Evolutionary conservation across 2,113 vertebrate genomes (phyloP), one percentile per base, ranked within the genome.

Genomic region (Ptychochromis oligacanthus): DNA sequence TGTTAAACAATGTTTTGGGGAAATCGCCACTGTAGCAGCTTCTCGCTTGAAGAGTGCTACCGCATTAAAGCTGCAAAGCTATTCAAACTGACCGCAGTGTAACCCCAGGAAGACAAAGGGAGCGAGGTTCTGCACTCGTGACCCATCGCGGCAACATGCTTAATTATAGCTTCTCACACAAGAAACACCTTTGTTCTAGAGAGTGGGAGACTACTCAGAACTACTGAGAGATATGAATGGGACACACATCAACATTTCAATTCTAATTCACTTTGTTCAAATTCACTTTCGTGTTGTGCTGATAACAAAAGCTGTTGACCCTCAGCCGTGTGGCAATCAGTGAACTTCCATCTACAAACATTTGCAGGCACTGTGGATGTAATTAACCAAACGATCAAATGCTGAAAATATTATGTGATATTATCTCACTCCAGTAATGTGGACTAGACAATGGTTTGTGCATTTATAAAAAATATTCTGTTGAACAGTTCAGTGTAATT

Each of bases 71-170:
- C 79, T 78, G 62, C 54, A 76, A 40, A 67, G 70, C 77, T 77
- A 80, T 76, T 59, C 79, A 80, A 76, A 8, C 17, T 91, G 92
- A 89, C 88, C 75, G 75, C 13, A 2, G 57, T 1, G 6, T 82
- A 77, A 93, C 89, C 91, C 76, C 0, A 20, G n/a, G 11, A 11
- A 84, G 52, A 91, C 75, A 93, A 93, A 91, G 54, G 82, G 22
- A 77, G 6, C 0, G n/a, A 46, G 56, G 49, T 75, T 80, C 43
- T 59, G 61, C 0, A 2, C 26, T 57, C 58, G 0, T 57, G 70
- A 86, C 59, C 77, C 58, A 28, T 59, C 9, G 20, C 3, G 83
- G 31, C 56, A 72, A 79, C 83, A 79, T 24, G 28, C 38, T 54
- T 61, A 81, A 92, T 89, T 77, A 85, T 28, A 24, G 75, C 28